Conservation (phyloP, 2,888 invertebrate genomes). For the Thysanoteuthis rhombus region DNA sequence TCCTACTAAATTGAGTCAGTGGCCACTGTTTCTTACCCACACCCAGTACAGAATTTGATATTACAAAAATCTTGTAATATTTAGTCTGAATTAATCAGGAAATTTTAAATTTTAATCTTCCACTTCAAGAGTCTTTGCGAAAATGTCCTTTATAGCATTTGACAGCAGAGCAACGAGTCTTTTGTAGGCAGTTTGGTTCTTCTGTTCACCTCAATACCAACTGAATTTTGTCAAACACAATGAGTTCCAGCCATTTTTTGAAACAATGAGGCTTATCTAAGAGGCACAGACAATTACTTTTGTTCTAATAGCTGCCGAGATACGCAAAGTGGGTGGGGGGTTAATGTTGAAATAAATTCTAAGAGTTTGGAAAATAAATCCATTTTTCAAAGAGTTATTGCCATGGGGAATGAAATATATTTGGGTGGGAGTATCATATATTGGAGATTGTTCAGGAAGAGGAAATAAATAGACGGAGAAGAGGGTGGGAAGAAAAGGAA, state of each 20-base stretch:
- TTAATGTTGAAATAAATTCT: neutral
- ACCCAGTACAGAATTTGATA: neutral
- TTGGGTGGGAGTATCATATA: neutral
- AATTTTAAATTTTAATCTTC: neutral
- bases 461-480: neutral
- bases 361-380: neutral
- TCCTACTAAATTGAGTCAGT: no score
- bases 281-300: neutral
- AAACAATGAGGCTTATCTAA: conserved; percentile 12
- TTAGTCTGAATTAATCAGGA: neutral
- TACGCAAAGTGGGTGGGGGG: neutral
- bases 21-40: no score
- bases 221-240: neutral
- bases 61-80: neutral
- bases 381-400: neutral
- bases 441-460: neutral
- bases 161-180: neutral
- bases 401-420: neutral
- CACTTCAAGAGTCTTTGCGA: neutral
- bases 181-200: neutral
- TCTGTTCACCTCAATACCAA: neutral
- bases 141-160: neutral
- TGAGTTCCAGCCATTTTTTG: neutral
- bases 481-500: neutral
- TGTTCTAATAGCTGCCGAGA: neutral